These are phyloP conservation scores for Gadus macrocephalus DNA, from an alignment of 2,113 vertebrate genomes.

Conservation along the genomic window DNA sequence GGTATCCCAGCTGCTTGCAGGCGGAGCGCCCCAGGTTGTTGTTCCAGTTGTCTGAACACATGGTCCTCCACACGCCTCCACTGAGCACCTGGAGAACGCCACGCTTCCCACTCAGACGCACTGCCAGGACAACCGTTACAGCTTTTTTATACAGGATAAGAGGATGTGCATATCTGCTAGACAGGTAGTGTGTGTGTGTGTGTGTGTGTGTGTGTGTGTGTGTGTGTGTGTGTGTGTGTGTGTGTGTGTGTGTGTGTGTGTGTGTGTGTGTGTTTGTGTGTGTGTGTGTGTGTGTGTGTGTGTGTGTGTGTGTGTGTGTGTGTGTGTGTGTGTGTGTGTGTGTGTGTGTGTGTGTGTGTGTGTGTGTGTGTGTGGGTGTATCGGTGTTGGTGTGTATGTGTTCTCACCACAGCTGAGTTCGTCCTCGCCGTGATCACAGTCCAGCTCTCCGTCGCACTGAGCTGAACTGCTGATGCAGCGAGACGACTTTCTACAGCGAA, in stretches of 20 bases:
- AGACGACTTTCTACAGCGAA: conserved; percentile 63
- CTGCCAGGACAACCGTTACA: conserved; percentile 35
- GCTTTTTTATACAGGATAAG: neutral
- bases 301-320: too few relatives aligned
- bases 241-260: conserved; percentile 12
- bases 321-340: too few relatives aligned
- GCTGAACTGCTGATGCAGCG: conserved; percentile 57
- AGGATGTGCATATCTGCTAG: neutral
- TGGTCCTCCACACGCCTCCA: conserved; percentile 66
- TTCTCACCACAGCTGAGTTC: conserved; percentile 73
- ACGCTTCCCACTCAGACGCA: conserved; percentile 70
- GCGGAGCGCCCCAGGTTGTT: conserved; percentile 57
- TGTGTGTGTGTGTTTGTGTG: conserved; percentile 4
- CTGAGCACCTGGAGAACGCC: conserved; percentile 71
- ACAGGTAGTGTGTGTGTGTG: neutral
- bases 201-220: conserved; percentile 18
- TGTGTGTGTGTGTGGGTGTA: conserved; percentile 20
- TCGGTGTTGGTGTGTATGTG: conserved; percentile 11
- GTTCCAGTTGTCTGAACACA: conserved; percentile 72
- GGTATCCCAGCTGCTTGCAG: conserved; percentile 74
- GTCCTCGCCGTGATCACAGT: conserved; percentile 71
- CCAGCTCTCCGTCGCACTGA: conserved; percentile 64
- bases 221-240: conserved; percentile 1
- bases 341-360: conserved; percentile 1
- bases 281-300: conserved; percentile 12